A percentile compares a stretch with the other conserved stretches of the same genome.
Evolutionary conservation across 2,113 vertebrate genomes (phyloP).

Genomic region (Corydoras maculifer): DNA sequence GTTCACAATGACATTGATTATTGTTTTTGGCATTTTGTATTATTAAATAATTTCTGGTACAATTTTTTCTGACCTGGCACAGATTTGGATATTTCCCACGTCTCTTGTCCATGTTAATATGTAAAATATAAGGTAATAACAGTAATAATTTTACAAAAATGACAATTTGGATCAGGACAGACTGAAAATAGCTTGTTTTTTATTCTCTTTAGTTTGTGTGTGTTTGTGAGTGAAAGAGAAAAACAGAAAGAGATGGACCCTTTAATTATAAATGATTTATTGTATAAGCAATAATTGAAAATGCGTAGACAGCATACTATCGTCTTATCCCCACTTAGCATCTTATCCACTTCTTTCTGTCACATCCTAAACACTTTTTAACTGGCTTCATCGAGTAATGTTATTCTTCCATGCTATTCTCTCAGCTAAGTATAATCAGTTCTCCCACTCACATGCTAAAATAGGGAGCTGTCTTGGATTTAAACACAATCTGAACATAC

Average conservation of each 20-base stretch:
- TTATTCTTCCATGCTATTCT: constrained; percentile 41
- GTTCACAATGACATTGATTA: too few species aligned
- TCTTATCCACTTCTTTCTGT: constrained; percentile 53
- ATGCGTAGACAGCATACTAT: constrained; percentile 62
- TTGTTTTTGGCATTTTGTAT: too few species aligned
- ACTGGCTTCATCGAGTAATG: constrained; percentile 51
- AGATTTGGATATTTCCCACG: too few species aligned
- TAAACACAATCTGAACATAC: constrained; percentile 39
- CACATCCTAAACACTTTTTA: constrained; percentile 49
- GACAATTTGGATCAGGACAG: too few species aligned
- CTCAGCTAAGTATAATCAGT: constrained; percentile 43
- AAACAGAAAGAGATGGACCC: constrained; percentile 16
- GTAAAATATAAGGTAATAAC: too few species aligned
- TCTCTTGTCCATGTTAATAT: too few species aligned
- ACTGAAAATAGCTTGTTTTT: too few species aligned
- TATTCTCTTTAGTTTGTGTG: not conserved
- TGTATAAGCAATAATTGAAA: constrained; percentile 49
- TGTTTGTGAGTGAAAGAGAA: too few species aligned
- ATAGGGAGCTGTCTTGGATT: constrained; percentile 41
- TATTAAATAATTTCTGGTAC: too few species aligned
- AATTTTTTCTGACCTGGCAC: too few species aligned
- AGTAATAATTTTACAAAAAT: too few species aligned
- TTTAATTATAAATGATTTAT: constrained; percentile 51
- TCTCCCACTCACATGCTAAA: constrained; percentile 47
- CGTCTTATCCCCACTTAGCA: constrained; percentile 48